Evolutionary conservation across 2,888 invertebrate genomes (phyloP).

Genomic region (Alentia gelatinosa): DNA sequence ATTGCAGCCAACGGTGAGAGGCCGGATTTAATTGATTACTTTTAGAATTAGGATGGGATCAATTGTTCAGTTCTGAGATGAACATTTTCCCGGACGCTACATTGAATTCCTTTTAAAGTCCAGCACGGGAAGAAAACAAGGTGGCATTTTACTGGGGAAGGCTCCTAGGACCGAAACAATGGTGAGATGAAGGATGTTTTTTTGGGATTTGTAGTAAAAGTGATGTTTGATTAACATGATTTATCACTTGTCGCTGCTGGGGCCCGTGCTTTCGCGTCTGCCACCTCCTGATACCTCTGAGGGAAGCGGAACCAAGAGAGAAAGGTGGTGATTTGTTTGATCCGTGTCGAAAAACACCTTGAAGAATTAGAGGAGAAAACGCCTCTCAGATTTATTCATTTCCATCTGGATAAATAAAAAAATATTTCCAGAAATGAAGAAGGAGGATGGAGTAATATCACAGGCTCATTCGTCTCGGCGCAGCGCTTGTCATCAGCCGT

Average conservation of each 20-base stretch:
- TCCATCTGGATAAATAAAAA: background rate
- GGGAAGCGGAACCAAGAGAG: background rate
- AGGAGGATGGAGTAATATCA: background rate
- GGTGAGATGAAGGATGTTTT: background rate
- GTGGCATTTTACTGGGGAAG: background rate
- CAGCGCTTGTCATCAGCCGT: background rate
- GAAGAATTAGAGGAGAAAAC: background rate
- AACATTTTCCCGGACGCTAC: background rate
- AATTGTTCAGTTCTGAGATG: background rate
- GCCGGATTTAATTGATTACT: background rate
- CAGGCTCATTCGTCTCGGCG: background rate
- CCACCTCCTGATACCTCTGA: background rate
- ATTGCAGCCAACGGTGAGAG: background rate
- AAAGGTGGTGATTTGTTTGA: background rate
- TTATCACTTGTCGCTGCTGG: background rate
- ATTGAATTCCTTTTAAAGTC: slow-evolving; percentile 1
- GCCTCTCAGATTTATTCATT: background rate
- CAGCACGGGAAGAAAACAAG: background rate
- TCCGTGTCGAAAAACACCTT: background rate
- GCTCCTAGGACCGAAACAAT: background rate
- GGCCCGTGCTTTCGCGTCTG: background rate
- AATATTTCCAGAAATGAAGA: background rate
- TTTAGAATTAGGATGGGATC: slow-evolving; percentile 10
- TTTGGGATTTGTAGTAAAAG: background rate
- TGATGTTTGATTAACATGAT: background rate